These are phyloP conservation scores for Procavia capensis DNA, from an alignment of 2,113 vertebrate species.

Conservation along the genomic window DNA sequence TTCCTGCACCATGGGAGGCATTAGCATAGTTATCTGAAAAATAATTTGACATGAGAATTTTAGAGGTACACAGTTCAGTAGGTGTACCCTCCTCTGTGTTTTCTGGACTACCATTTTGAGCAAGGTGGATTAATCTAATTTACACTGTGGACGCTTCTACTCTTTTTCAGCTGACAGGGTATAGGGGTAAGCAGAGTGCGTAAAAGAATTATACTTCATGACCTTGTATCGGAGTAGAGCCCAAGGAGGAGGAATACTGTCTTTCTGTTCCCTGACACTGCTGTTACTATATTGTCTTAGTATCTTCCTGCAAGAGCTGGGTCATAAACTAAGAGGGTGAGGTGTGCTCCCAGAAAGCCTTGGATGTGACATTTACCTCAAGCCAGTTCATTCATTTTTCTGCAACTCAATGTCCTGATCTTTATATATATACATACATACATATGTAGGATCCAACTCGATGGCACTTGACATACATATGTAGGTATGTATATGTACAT, in stretches of 20 bases:
- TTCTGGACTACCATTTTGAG: conserved; percentile 42
- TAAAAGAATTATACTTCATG: neutral
- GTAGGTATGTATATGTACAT: too few species aligned
- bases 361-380: neutral
- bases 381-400: neutral
- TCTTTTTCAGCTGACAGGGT: neutral
- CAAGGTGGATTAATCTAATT: conserved; percentile 51
- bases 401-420: neutral
- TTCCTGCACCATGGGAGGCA: conserved; percentile 12
- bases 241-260: neutral
- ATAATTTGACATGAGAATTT: conserved; percentile 78
- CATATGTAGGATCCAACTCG: too few species aligned
- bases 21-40: conserved; percentile 61
- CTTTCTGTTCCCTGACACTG: neutral
- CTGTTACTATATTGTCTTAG: neutral
- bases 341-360: neutral
- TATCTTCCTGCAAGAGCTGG: neutral
- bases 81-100: conserved; percentile 38
- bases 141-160: neutral
- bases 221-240: neutral
- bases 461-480: too few species aligned
- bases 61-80: conserved; percentile 59
- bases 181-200: neutral
- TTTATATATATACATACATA: neutral
- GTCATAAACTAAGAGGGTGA: neutral